Evolutionary conservation across 2,888 invertebrate species (phyloP), one percentile per base, ranked within the genome.

Genomic region (Argynnis bischoffii): DNA sequence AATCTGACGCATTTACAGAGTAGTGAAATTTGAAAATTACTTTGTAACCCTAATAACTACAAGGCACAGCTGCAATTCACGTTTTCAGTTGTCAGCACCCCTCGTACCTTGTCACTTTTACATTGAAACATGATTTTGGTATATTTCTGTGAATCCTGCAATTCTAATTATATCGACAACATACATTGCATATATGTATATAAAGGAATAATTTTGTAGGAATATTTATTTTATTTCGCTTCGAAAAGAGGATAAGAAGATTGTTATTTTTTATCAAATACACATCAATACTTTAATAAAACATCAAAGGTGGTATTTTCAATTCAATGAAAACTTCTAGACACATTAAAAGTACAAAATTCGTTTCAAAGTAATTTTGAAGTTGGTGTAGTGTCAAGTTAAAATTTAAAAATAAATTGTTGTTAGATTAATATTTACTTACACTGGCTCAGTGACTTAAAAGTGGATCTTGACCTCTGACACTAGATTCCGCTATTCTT

Each of bases 1-100:
- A 31, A 41, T 15, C 18, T 59, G 55, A 48, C 50, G 60, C 26
- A 64, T 50, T 48, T 57, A 55, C 55, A 50, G 64, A 53, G 55
- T 18, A 15, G 54, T 14, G 35, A 55, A 57, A 64, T 69, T 47
- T 53, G 64, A 64, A 59, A 51, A 65, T 57, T 53, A 65, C 53
- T 59, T 47, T 47, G 59, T 65, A 31, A 59, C 4, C 64, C 55
- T 65, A 61, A 65, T 55, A 69, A 65, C 55, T 55, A 61, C 55
- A 55, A 46, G 68, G 47, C 55, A 50, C 68, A 69, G 60, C 64
- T 69, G 64, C 55, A 50, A 55, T 61, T 56, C 48, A 64, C 60
- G 55, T 51, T 57, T 55, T 14, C 46, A 41, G 46, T 57, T 64
- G 63, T 54, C 59, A 21, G 26, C 55, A 56, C 60, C 55, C 56